A percentile compares a stretch with the other conserved stretches of the same genome.
phyloP scores from a whole-genome alignment of 2,113 vertebrate genomes.

The Etheostoma cragini region DNA sequence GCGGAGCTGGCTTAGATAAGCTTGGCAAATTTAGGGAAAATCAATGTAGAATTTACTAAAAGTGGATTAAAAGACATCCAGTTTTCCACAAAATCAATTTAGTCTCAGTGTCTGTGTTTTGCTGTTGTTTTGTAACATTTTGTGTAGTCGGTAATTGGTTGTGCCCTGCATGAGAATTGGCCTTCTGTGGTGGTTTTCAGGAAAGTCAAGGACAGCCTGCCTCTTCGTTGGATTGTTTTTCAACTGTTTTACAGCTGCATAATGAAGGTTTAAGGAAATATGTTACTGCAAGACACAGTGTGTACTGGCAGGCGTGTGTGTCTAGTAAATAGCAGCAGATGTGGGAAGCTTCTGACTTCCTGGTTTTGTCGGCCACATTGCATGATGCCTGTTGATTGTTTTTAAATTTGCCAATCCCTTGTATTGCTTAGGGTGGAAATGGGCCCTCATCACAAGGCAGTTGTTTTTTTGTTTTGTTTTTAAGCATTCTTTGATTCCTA shows the following conservation, averaged over 20 bases:
- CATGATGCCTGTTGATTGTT: conserved; percentile 1
- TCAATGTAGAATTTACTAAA: conserved; percentile 21
- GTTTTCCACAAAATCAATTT: conserved; percentile 12
- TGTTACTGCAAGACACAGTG: conserved; percentile 9
- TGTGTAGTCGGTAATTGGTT: not conserved
- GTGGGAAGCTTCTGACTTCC: conserved; percentile 44
- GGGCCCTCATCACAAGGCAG: not conserved
- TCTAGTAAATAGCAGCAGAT: conserved; percentile 57
- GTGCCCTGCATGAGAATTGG: not conserved
- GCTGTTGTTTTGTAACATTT: conserved; percentile 27
- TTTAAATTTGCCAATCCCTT: conserved; percentile 1
- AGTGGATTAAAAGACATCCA: conserved; percentile 35
- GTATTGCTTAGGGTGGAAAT: not conserved
- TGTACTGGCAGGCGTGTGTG: conserved; percentile 23
- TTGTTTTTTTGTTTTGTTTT: not conserved
- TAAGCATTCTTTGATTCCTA: conserved; percentile 1
- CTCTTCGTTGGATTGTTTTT: conserved; percentile 29
- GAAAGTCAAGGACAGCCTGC: conserved; percentile 3
- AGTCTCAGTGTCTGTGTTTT: not conserved
- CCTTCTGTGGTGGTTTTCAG: conserved; percentile 15
- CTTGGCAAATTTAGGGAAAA: conserved; percentile 1
- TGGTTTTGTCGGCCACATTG: conserved; percentile 21
- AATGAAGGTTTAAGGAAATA: conserved; percentile 38
- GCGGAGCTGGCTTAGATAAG: conserved; percentile 30
- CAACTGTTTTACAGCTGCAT: conserved; percentile 28